Base-by-base conservation (phyloP, 1,140 invertebrate species). In the Globodera rostochiensis region DNA sequence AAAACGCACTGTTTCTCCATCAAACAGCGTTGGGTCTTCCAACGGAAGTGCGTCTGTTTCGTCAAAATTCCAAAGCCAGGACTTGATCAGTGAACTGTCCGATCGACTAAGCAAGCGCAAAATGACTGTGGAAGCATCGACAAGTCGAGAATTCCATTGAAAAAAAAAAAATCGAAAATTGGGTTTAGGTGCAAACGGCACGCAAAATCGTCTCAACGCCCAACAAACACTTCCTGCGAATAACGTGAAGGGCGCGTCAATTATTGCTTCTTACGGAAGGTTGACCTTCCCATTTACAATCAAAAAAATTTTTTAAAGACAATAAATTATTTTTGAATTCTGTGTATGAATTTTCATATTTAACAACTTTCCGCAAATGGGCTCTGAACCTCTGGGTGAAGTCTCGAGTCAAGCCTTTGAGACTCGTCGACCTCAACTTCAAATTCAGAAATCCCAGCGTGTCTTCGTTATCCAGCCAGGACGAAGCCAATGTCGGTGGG, bases 381-480 rank as follows among this genome's bases (percentile, higher is more conserved):
- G n/a, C n/a, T 36, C 36, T 36, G 36, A 36, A 36, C 3, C 3
- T 36, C 36, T 2, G 36, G 36, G 36, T 36, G 2, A 36, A 36
- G 36, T 36, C 36, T 36, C 3, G 36, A 36, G 36, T 36, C 36
- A 36, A 36, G 36, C 25, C 25, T 25, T 25, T 25, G 25, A 25
- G 25, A 25, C 25, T 25, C 25, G 25, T 70, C 9, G 25, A 70
- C 7, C 6, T 11, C 15, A 0, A n/a, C 45, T 47, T 47, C 70
- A 15, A 36, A 53, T 50, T 8, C 57, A 76, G 74, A 76, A 76
- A 53, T 19, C 66, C 74, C 57, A 76, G 74, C 9, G 74, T 57
- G 13, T 76, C 74, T n/a, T 76, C 74, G 66, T 64, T 76, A 6
- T 57, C 74, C 66, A 76, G 74, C 49, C 74, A 76, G 21, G 74